A percentile compares a stretch with the other conserved stretches of the same genome.
These are phyloP conservation scores for Noctua comes DNA, from an alignment of 2,888 invertebrate species.

Conservation along the genomic window DNA sequence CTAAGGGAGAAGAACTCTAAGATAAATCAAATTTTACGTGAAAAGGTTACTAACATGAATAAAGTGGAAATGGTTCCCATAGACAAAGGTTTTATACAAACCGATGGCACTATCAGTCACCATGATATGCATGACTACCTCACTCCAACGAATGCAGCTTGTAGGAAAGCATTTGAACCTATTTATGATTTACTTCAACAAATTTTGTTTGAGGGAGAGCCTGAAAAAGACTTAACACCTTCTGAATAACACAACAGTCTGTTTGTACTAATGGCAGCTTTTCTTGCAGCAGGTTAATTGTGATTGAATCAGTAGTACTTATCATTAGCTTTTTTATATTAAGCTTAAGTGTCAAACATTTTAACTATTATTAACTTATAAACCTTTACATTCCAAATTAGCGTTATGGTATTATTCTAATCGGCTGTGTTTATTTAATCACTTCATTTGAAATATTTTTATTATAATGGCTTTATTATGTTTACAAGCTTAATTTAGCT, in stretches of 20 bases:
- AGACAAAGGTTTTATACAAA: conserved; percentile 94
- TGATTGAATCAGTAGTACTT: conserved; percentile 87
- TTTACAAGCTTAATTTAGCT: conserved; percentile 59
- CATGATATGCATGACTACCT: conserved; percentile 98
- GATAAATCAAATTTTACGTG: conserved; percentile 93
- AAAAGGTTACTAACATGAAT: conserved; percentile 91
- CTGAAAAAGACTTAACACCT: conserved; percentile 93
- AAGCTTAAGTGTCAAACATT: conserved; percentile 80
- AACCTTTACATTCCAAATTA: conserved; percentile 87
- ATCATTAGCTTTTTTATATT: conserved; percentile 87
- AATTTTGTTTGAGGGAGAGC: conserved; percentile 94
- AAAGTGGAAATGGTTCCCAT: conserved; percentile 95
- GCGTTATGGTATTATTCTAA: conserved; percentile 75
- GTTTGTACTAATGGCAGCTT: conserved; percentile 74
- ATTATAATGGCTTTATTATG: conserved; percentile 63
- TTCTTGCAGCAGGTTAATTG: conserved; percentile 86
- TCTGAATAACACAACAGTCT: conserved; percentile 89
- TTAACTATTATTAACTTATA: conserved; percentile 71
- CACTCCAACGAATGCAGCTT: conserved; percentile 96
- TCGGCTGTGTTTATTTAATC: conserved; percentile 82
- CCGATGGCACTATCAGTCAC: conserved; percentile 95
- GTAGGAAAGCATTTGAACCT: conserved; percentile 96
- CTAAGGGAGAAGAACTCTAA: conserved; percentile 94
- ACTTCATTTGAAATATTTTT: conserved; percentile 63
- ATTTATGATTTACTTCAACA: conserved; percentile 95